These are phyloP conservation scores for Chanos chanos DNA, from an alignment of 2,797 vertebrate species.

Conservation along the genomic window DNA sequence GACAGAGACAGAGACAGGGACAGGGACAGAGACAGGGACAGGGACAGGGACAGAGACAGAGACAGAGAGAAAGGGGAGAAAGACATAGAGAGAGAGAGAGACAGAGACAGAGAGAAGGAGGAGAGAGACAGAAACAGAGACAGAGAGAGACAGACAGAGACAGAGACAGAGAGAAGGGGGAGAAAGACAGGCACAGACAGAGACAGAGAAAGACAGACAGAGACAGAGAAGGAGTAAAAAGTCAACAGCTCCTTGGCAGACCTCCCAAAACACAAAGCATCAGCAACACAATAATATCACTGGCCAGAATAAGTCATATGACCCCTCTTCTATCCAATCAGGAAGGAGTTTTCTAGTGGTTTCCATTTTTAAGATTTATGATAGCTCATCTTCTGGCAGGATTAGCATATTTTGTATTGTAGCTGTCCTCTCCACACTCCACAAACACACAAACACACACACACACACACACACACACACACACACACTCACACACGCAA, in stretches of 20 bases:
- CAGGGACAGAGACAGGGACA: constrained; percentile 25
- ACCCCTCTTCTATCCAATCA: constrained; percentile 15
- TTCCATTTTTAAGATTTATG: constrained; percentile 18
- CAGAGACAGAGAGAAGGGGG: constrained; percentile 17
- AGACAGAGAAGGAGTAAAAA: constrained; percentile 5
- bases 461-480: too few species aligned
- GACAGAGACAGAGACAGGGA: constrained; percentile 24
- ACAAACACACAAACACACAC: too few species aligned
- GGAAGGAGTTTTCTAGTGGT: not conserved
- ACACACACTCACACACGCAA: not conserved
- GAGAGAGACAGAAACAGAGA: constrained; percentile 39
- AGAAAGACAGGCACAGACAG: constrained; percentile 44
- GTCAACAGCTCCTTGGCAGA: constrained; percentile 11
- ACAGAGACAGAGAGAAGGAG: constrained; percentile 19
- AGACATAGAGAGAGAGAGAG: constrained; percentile 18
- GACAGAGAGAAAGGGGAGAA: constrained; percentile 34
- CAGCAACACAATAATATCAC: not conserved
- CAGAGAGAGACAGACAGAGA: constrained; percentile 29
- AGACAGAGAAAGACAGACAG: not conserved
- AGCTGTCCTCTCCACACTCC: too few species aligned
- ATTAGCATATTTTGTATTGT: too few species aligned
- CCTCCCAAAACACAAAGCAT: constrained; percentile 2
- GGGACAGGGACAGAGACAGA: constrained; percentile 37
- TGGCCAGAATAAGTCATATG: constrained; percentile 3
- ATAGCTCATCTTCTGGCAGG: constrained; percentile 8